A percentile compares a stretch with the other conserved stretches of the same genome.
Evolutionary conservation across 1,140 invertebrate genomes (phyloP).

Genomic region (Stegodyphus mimosarum): DNA sequence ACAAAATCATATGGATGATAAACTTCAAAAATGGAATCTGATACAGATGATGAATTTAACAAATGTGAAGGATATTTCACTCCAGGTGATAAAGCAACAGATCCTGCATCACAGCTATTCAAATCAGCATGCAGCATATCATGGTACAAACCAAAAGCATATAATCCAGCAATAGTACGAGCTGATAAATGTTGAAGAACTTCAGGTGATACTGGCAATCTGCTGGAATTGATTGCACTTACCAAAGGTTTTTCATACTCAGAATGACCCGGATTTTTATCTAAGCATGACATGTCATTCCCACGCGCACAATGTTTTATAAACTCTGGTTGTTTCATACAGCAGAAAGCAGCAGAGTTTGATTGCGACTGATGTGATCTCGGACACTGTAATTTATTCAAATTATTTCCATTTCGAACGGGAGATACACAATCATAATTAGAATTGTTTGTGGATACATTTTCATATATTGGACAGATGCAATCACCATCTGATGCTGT

Average conservation of each 20-base stretch:
- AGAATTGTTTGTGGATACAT: background rate
- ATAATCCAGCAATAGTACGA: constrained; percentile 41
- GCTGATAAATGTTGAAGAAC: constrained; percentile 47
- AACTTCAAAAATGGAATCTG: constrained; percentile 54
- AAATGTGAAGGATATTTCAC: constrained; percentile 55
- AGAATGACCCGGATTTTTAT: constrained; percentile 15
- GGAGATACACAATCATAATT: constrained; percentile 5
- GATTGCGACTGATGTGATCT: constrained; percentile 6
- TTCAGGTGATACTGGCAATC: constrained; percentile 47
- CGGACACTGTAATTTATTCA: constrained; percentile 25
- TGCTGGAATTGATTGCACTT: constrained; percentile 26
- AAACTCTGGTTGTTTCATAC: constrained; percentile 18
- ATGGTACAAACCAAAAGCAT: constrained; percentile 45
- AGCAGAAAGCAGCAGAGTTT: constrained; percentile 14
- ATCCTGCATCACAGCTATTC: constrained; percentile 17
- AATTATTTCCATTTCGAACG: constrained; percentile 13
- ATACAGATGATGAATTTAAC: constrained; percentile 30
- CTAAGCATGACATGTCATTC: constrained; percentile 27
- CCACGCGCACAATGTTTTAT: constrained; percentile 12
- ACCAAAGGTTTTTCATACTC: constrained; percentile 31
- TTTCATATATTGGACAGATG: constrained; percentile 20
- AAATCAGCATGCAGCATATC: constrained; percentile 45
- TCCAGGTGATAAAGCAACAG: constrained; percentile 11
- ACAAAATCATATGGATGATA: constrained; percentile 57
- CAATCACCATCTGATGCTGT: constrained; percentile 22